Conservation (phyloP, 2,113 vertebrate genomes). For the Toxotes chatareus region DNA sequence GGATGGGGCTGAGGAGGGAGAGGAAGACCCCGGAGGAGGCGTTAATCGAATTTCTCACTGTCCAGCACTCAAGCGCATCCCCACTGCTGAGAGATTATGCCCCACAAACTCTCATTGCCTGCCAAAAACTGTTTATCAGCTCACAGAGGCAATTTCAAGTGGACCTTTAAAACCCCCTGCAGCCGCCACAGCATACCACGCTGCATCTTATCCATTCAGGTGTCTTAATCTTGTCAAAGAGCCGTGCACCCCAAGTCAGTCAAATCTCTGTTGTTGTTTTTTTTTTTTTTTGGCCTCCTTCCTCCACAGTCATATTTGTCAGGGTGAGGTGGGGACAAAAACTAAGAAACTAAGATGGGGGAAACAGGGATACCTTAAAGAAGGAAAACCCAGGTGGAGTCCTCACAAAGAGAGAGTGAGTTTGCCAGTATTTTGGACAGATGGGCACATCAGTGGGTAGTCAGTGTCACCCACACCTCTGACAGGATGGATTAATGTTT, state of each 20-base stretch:
- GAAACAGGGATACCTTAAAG: not conserved
- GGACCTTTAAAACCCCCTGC: slow-evolving; percentile 43
- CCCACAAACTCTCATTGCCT: slow-evolving; percentile 51
- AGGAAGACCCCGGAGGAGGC: slow-evolving; percentile 54
- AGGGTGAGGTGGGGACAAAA: not conserved
- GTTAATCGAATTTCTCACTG: slow-evolving; percentile 76
- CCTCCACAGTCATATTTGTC: slow-evolving; percentile 1
- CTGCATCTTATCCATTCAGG: slow-evolving; percentile 45
- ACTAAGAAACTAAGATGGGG: not conserved
- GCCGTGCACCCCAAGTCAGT: slow-evolving; percentile 14
- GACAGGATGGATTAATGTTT: slow-evolving; percentile 20
- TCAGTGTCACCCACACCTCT: slow-evolving; percentile 6
- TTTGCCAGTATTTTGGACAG: not conserved
- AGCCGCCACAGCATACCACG: not conserved
- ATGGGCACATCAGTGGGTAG: not conserved
- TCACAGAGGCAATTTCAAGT: slow-evolving; percentile 56
- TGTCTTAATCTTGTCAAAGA: slow-evolving; percentile 66
- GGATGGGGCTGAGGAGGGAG: slow-evolving; percentile 4
- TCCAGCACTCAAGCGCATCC: slow-evolving; percentile 63
- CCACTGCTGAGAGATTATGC: slow-evolving; percentile 55
- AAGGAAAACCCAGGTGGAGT: not conserved
- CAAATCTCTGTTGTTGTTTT: slow-evolving; percentile 22
- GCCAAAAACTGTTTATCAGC: slow-evolving; percentile 64
- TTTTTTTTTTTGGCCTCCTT: slow-evolving; percentile 7
- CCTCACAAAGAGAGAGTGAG: not conserved